Percentiles rank a stretch among this genome's conserved stretches.
Evolutionary conservation across 2,888 invertebrate genomes (phyloP).

Genomic region (Dryobotodes eremita): DNA sequence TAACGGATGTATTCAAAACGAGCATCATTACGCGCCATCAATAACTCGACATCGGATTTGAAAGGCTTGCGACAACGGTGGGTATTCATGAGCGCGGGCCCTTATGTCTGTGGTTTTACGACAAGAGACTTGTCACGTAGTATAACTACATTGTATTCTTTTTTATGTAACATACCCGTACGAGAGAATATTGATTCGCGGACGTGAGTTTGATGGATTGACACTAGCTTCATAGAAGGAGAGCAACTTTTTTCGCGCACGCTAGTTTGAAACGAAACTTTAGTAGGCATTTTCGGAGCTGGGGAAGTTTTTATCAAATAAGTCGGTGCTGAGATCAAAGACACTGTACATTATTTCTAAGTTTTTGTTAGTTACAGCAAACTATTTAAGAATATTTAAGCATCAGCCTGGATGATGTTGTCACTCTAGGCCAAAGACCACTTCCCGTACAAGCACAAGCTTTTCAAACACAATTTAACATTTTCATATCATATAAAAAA

Average conservation of each 20-base stretch:
- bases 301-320: constrained; percentile 29
- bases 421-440: not conserved
- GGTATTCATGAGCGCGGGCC: constrained; percentile 53
- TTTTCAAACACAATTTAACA: not conserved
- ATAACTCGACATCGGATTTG: constrained; percentile 72
- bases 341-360: constrained; percentile 8
- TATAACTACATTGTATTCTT: constrained; percentile 69
- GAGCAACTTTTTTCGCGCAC: constrained; percentile 21
- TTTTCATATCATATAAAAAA: constrained; percentile 27
- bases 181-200: constrained; percentile 63
- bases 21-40: constrained; percentile 76
- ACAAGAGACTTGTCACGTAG: constrained; percentile 73
- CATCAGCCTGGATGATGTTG: not conserved
- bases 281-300: constrained; percentile 14
- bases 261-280: constrained; percentile 43
- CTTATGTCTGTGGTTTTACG: constrained; percentile 74
- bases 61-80: constrained; percentile 66
- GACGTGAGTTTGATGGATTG: constrained; percentile 61
- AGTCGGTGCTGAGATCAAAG: constrained; percentile 24
- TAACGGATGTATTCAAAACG: constrained; percentile 69
- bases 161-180: constrained; percentile 66
- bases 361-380: not conserved
- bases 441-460: not conserved
- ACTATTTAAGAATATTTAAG: constrained; percentile 2
- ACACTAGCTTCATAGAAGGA: constrained; percentile 37